Base-by-base conservation (phyloP, 2,888 invertebrate species). In the Beris morrisii region DNA sequence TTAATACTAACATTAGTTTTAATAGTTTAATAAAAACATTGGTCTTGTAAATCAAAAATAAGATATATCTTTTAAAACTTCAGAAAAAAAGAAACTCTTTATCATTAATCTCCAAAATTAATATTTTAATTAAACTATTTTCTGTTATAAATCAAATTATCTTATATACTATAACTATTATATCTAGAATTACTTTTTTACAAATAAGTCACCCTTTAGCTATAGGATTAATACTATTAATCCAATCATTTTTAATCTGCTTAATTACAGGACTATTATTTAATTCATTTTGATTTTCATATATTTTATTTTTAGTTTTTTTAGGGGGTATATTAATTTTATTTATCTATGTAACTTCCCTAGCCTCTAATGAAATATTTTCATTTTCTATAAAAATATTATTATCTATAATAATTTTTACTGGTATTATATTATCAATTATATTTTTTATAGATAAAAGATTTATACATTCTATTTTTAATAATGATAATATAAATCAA, bases 41-140 rank as follows among this genome's bases (percentile, higher is more conserved):
- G 85, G 83, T 87, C 83, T 87, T 87, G 86, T 87, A 87, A 87
- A 85, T 74, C 85, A 86, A 85, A 83, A 82, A 79, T 84, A 85
- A 83, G 79, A 78, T 72, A 61, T 68, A 65, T 75, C 79, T 78
- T 84, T 85, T 84, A 83, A 84, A 84, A 85, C 83, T 82, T 83
- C 84, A 84, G 85, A 82, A 81, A 83, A 84, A 83, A 83, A 83
- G 80, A 79, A 73, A 65, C 7, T 78, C 79, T 82, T 82, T 83
- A 82, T 85, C 83, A 76, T 84, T 86, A 87, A 87, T 86, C 83
- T 84, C 85, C 86, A 87, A 87, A 87, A 87, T 86, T 87, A 86
- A 85, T 82, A 86, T 87, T 87, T 87, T 22, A 22, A 22, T 22
- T 22, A 22, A 22, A 22, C 22, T 22, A 22, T 22, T 22, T 22